Evolutionary conservation across 2,797 vertebrate genomes (phyloP).

Genomic region (Pangasius mekongensis): DNA sequence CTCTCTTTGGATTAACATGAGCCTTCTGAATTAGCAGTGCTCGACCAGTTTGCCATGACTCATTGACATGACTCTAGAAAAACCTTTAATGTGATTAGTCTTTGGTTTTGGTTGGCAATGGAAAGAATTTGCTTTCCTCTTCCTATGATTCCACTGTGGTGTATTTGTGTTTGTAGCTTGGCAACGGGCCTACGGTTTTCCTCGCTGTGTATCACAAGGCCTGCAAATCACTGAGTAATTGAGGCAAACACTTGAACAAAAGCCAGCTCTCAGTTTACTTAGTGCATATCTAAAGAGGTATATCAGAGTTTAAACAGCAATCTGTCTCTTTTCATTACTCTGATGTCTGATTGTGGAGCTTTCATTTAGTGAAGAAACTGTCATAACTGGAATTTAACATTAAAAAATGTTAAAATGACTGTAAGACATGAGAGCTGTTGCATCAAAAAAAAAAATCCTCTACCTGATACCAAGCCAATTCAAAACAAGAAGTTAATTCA

Average conservation of each 20-base stretch:
- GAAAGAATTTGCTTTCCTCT: constrained; percentile 36
- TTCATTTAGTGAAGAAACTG: constrained; percentile 3
- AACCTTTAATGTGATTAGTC: constrained; percentile 46
- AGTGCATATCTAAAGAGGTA: constrained; percentile 35
- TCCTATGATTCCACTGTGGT: constrained; percentile 38
- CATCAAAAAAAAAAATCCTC: too few species aligned
- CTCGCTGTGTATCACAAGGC: constrained; percentile 4
- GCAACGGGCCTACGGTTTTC: constrained; percentile 39
- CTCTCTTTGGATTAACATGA: constrained; percentile 4
- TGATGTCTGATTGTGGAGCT: not conserved
- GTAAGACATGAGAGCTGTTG: not conserved
- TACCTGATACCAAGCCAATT: constrained; percentile 26
- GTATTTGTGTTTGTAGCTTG: constrained; percentile 50
- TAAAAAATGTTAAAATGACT: not conserved
- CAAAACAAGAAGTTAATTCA: not conserved
- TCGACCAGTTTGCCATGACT: constrained; percentile 36
- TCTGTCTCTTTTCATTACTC: constrained; percentile 31
- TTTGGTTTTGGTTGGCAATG: constrained; percentile 47
- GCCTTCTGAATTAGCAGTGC: constrained; percentile 20
- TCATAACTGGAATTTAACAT: not conserved
- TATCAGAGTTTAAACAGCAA: constrained; percentile 25
- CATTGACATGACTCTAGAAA: constrained; percentile 17
- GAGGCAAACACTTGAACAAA: constrained; percentile 35
- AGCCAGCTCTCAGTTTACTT: constrained; percentile 40
- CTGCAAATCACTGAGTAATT: constrained; percentile 42